These are phyloP conservation scores for Antheraea mylitta DNA, from an alignment of 1,140 invertebrate species.

Conservation along the genomic window DNA sequence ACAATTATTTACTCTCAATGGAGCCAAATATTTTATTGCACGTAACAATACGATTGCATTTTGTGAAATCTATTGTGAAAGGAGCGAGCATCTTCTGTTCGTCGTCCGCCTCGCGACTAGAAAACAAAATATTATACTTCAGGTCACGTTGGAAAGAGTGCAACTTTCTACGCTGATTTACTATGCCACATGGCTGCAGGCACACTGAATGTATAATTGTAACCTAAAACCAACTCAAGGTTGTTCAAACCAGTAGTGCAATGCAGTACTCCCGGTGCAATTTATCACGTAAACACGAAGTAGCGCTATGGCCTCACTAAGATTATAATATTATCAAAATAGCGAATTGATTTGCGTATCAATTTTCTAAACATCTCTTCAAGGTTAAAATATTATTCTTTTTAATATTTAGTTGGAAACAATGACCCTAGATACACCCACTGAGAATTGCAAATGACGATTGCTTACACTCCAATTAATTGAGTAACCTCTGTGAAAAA, in stretches of 20 bases:
- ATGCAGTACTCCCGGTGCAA: constrained; percentile 43
- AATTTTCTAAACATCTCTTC: background rate
- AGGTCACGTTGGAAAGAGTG: constrained; percentile 60
- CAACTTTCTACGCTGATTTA: constrained; percentile 57
- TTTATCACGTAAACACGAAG: constrained; percentile 21
- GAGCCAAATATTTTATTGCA: constrained; percentile 16
- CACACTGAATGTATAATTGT: constrained; percentile 51
- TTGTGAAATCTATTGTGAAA: constrained; percentile 28
- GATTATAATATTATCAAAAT: background rate
- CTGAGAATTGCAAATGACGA: background rate
- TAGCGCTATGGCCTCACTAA: background rate
- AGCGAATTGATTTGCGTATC: background rate
- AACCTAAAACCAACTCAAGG: constrained; percentile 55
- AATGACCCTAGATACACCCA: background rate
- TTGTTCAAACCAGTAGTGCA: constrained; percentile 52
- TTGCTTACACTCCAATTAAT: constrained; percentile 17
- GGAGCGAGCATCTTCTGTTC: constrained; percentile 14
- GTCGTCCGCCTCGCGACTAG: constrained; percentile 28
- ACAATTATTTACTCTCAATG: constrained; percentile 7
- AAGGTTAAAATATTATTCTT: background rate
- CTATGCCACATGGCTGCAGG: constrained; percentile 28
- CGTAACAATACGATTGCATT: constrained; percentile 20
- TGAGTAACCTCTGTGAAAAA: constrained; percentile 36
- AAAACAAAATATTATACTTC: constrained; percentile 38
- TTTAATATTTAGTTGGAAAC: background rate